Conservation (phyloP, 2,113 vertebrate species). For the Colinus virginianus region DNA sequence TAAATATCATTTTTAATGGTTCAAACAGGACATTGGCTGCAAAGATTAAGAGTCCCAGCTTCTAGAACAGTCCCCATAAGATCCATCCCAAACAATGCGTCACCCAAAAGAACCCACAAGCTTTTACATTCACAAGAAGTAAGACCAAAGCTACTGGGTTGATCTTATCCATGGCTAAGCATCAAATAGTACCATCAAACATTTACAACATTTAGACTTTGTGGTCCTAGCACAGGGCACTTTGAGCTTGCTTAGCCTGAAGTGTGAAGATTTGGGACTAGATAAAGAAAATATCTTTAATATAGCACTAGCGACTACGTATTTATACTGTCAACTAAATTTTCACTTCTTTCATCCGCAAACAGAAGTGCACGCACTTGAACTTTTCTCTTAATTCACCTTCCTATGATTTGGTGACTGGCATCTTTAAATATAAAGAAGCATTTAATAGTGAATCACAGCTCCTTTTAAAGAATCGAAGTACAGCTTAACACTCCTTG, state of each 20-base stretch:
- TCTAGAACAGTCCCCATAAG: not conserved
- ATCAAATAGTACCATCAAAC: not conserved
- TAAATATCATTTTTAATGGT: not conserved
- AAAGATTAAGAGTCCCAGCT: not conserved
- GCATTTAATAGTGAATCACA: not conserved
- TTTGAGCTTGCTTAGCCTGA: not conserved
- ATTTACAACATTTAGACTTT: not conserved
- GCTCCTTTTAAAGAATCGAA: not conserved
- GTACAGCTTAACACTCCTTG: not conserved
- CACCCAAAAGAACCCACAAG: not conserved
- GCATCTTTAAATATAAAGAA: not conserved
- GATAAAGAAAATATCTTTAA: not conserved
- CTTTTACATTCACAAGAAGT: not conserved
- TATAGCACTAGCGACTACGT: not conserved
- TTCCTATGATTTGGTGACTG: not conserved
- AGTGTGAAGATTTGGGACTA: not conserved
- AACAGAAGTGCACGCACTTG: not conserved
- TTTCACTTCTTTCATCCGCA: constrained; percentile 13
- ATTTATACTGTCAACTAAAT: not conserved
- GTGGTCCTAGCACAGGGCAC: not conserved
- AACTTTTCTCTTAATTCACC: not conserved
- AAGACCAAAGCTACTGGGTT: not conserved
- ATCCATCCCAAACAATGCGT: not conserved
- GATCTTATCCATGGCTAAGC: not conserved
- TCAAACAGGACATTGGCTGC: not conserved